Conservation (phyloP, 1,140 invertebrate genomes). For the Drosophila lowei region DNA sequence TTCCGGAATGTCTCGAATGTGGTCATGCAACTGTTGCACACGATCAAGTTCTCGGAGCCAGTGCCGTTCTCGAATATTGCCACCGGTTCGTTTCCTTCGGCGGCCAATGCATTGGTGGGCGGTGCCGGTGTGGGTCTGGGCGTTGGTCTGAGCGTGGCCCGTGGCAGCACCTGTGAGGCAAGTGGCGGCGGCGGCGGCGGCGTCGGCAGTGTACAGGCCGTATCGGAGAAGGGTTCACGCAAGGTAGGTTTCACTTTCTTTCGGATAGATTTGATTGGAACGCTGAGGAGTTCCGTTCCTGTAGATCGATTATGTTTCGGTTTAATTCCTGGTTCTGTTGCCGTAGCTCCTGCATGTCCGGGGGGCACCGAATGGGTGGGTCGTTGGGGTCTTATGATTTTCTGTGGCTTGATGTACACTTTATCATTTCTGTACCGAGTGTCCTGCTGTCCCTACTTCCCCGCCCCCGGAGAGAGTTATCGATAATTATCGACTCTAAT, state of each 20-base stretch:
- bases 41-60: slow-evolving; percentile 95
- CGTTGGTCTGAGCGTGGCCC: slow-evolving; percentile 36
- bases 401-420: slow-evolving; percentile 24
- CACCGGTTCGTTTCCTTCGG: slow-evolving; percentile 83
- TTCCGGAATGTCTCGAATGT: slow-evolving; percentile 96
- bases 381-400: background rate
- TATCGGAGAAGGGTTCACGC: slow-evolving; percentile 75
- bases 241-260: slow-evolving; percentile 62
- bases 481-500: too few species aligned
- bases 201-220: slow-evolving; percentile 49
- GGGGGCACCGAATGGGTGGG: background rate
- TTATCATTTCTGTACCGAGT: slow-evolving; percentile 15
- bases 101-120: slow-evolving; percentile 60
- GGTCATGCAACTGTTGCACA: slow-evolving; percentile 94
- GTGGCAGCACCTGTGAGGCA: slow-evolving; percentile 60
- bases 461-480: too few species aligned
- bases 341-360: slow-evolving; percentile 33
- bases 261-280: background rate
- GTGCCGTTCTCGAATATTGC: slow-evolving; percentile 96
- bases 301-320: slow-evolving; percentile 16
- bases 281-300: slow-evolving; percentile 19
- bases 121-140: slow-evolving; percentile 25
- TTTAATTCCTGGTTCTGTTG: slow-evolving; percentile 20
- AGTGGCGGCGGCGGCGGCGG: slow-evolving; percentile 39
- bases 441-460: too few species aligned